Evolutionary conservation across 2,888 invertebrate species (phyloP).

Genomic region (Bhutanitis thaidina): DNA sequence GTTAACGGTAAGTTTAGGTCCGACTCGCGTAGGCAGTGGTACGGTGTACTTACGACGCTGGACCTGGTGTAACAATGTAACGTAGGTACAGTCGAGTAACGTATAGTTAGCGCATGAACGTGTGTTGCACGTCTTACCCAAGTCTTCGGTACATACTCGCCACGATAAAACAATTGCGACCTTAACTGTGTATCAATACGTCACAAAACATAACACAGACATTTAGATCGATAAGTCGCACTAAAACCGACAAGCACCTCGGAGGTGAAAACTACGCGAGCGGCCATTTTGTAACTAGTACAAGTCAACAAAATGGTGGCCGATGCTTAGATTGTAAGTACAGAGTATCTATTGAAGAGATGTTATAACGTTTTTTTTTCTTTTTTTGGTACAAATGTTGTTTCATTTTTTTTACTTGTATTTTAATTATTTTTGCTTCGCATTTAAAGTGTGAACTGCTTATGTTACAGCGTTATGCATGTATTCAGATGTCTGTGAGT

Average conservation of each 20-base stretch:
- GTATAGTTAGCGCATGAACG: slow-evolving; percentile 33
- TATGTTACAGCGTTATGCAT: slow-evolving; percentile 77
- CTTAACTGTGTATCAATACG: slow-evolving; percentile 21
- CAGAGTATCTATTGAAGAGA: slow-evolving; percentile 60
- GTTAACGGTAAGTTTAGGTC: slow-evolving; percentile 78
- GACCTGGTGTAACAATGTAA: slow-evolving; percentile 25
- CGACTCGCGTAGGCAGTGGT: slow-evolving; percentile 53
- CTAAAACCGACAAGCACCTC: slow-evolving; percentile 39
- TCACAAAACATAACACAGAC: slow-evolving; percentile 24
- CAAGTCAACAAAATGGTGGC: slow-evolving; percentile 60
- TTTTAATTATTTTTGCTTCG: slow-evolving; percentile 66
- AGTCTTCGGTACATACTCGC: slow-evolving; percentile 36
- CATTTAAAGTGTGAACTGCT: slow-evolving; percentile 77
- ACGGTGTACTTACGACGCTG: slow-evolving; percentile 48
- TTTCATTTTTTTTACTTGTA: slow-evolving; percentile 40
- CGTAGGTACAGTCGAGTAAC: slow-evolving; percentile 31
- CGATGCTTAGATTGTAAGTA: slow-evolving; percentile 64
- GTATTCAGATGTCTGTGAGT: slow-evolving; percentile 74
- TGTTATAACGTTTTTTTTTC: slow-evolving; percentile 41
- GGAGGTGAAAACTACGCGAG: slow-evolving; percentile 39
- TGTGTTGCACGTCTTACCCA: slow-evolving; percentile 36
- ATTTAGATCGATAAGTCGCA: slow-evolving; percentile 24
- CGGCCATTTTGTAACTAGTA: slow-evolving; percentile 59
- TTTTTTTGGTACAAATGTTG: slow-evolving; percentile 65
- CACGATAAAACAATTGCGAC: slow-evolving; percentile 23